phyloP scores from a whole-genome alignment of 1,140 invertebrate species.

The Saccostrea echinata region DNA sequence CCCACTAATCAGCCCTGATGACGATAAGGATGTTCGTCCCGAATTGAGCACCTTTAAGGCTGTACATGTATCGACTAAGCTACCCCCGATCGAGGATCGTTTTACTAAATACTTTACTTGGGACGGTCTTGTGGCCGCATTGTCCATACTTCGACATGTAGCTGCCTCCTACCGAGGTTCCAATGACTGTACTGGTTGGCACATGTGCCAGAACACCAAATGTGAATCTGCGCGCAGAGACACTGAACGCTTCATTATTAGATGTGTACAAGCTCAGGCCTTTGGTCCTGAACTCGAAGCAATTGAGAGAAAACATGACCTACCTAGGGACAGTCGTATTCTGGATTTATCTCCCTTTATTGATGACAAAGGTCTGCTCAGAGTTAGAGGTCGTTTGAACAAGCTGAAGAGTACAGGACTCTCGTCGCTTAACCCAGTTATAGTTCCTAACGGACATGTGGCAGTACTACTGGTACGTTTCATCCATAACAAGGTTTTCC shows the following conservation, averaged over 20 bases:
- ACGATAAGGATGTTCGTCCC: too few relatives aligned
- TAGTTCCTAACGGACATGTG: constrained; percentile 41
- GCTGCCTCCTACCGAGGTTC: too few relatives aligned
- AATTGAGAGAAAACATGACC: not conserved
- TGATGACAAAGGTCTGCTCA: too few relatives aligned
- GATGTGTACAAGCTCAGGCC: not conserved
- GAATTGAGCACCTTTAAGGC: too few relatives aligned
- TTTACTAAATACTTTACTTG: not conserved
- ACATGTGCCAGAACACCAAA: not conserved
- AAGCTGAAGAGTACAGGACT: too few relatives aligned
- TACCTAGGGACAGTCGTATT: too few relatives aligned
- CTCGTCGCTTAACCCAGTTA: too few relatives aligned
- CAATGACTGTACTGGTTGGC: too few relatives aligned
- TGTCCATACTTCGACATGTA: too few relatives aligned
- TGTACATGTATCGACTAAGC: not conserved
- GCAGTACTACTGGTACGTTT: constrained; percentile 14
- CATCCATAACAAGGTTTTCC: constrained; percentile 38
- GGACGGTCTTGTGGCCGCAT: too few relatives aligned
- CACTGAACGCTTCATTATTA: not conserved
- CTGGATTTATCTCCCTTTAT: too few relatives aligned
- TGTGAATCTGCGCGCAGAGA: not conserved
- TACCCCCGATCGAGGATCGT: not conserved
- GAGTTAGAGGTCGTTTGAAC: too few relatives aligned
- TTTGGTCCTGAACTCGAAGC: not conserved
- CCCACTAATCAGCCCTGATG: not conserved